A percentile compares a stretch with the other conserved stretches of the same genome.
Evolutionary conservation across 2,888 invertebrate species (phyloP).

Genomic region (Timema cristinae): DNA sequence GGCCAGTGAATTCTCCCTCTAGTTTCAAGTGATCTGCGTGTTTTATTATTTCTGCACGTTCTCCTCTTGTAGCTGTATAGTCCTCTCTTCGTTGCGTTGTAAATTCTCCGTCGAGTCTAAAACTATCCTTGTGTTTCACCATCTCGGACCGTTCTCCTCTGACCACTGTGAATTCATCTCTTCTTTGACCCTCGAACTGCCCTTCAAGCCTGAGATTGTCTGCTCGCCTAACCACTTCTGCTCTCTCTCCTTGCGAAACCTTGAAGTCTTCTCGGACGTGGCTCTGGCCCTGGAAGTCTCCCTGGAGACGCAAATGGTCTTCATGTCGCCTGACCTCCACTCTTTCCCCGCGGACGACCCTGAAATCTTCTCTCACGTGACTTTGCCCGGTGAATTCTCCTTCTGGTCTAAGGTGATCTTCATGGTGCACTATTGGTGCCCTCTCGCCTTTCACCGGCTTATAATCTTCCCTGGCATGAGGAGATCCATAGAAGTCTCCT

Average conservation of each 20-base stretch:
- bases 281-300: slow-evolving; percentile 42
- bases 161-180: slow-evolving; percentile 36
- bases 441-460: slow-evolving; percentile 55
- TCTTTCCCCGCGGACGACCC: slow-evolving; percentile 40
- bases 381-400: slow-evolving; percentile 51
- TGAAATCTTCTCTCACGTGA: slow-evolving; percentile 42
- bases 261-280: slow-evolving; percentile 23
- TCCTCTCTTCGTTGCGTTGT: slow-evolving; percentile 9
- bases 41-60: slow-evolving; percentile 29
- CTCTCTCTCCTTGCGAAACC: slow-evolving; percentile 55
- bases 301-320: slow-evolving; percentile 36
- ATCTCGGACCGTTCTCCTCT: slow-evolving; percentile 45
- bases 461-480: slow-evolving; percentile 52
- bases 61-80: slow-evolving; percentile 34
- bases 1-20: slow-evolving; percentile 38
- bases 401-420: slow-evolving; percentile 68
- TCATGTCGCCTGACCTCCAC: slow-evolving; percentile 38
- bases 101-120: slow-evolving; percentile 49
- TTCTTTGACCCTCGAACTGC: slow-evolving; percentile 39
- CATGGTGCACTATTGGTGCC: slow-evolving; percentile 45
- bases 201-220: slow-evolving; percentile 38
- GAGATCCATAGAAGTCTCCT: slow-evolving; percentile 33
- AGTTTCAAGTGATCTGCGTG: slow-evolving; percentile 38
- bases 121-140: slow-evolving; percentile 42
- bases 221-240: slow-evolving; percentile 46